Percentiles rank a stretch among this genome's conserved stretches.
phyloP scores from a whole-genome alignment of 1,140 invertebrate species.

The Magallana gigas region DNA sequence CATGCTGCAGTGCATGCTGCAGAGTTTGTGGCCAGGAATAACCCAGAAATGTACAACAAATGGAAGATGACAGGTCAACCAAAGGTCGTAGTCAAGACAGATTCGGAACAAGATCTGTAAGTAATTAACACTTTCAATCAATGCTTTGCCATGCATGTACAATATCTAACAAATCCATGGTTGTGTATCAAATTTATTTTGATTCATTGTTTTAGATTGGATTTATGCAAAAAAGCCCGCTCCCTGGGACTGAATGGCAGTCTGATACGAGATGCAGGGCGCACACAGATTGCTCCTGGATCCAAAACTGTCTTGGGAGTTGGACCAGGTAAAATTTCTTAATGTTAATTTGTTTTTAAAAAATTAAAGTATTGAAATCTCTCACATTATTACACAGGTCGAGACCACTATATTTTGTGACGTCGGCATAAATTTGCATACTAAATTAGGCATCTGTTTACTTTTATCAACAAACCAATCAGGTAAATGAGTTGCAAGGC shows the following conservation, averaged over 20 bases:
- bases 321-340: conserved; percentile 83
- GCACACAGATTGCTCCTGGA: conserved; percentile 92
- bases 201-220: conserved; percentile 78
- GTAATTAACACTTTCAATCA: conserved; percentile 51
- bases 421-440: too few relatives aligned
- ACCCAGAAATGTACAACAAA: conserved; percentile 84
- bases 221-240: conserved; percentile 83
- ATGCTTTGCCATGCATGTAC: too few relatives aligned
- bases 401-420: too few relatives aligned
- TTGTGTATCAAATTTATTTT: neutral
- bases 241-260: conserved; percentile 85
- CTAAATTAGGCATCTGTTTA: too few relatives aligned
- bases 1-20: conserved; percentile 92
- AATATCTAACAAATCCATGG: too few relatives aligned
- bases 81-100: conserved; percentile 89
- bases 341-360: neutral
- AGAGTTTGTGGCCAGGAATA: conserved; percentile 83
- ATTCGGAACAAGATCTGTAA: conserved; percentile 81
- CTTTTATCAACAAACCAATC: too few relatives aligned
- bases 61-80: conserved; percentile 91
- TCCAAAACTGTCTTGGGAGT: conserved; percentile 93
- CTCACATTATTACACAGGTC: too few relatives aligned
- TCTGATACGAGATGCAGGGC: conserved; percentile 91
- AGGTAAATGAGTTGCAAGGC: too few relatives aligned
- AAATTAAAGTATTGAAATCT: too few relatives aligned